These are phyloP conservation scores for Chelonus formosanus DNA, from an alignment of 2,888 invertebrate genomes.

Conservation along the genomic window DNA sequence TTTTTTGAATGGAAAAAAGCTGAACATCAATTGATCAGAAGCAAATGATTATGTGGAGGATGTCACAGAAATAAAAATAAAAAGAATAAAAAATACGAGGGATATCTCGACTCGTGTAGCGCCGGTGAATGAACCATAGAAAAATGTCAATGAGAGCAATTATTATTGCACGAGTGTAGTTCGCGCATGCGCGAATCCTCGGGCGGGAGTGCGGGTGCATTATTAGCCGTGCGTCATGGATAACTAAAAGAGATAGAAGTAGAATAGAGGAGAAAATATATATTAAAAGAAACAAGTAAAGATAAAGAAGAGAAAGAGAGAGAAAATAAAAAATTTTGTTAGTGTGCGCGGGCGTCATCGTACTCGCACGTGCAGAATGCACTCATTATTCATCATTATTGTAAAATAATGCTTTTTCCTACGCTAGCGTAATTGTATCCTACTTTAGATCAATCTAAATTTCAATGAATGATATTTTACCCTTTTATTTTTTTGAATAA, in stretches of 20 bases:
- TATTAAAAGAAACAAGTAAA: slow-evolving; percentile 11
- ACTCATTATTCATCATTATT: too few relatives aligned
- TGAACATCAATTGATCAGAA: slow-evolving; percentile 1
- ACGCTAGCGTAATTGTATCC: background rate
- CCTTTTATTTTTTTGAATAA: background rate
- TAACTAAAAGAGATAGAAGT: slow-evolving; percentile 21
- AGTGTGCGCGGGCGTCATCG: slow-evolving; percentile 32
- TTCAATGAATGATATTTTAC: background rate
- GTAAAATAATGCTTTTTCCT: background rate
- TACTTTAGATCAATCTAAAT: background rate
- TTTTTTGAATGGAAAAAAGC: slow-evolving; percentile 2
- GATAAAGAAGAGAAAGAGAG: slow-evolving; percentile 24
- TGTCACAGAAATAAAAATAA: slow-evolving; percentile 14
- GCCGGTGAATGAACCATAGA: slow-evolving; percentile 39
- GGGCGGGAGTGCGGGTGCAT: slow-evolving; percentile 19
- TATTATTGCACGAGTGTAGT: slow-evolving; percentile 53
- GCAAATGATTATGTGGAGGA: background rate
- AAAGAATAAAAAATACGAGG: slow-evolving; percentile 5
- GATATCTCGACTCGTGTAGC: background rate
- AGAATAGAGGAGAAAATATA: slow-evolving; percentile 15
- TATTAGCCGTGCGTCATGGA: slow-evolving; percentile 34
- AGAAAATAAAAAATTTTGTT: slow-evolving; percentile 20
- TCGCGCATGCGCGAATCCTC: slow-evolving; percentile 32
- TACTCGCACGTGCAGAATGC: slow-evolving; percentile 30
- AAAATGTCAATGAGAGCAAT: slow-evolving; percentile 60